Percentiles rank a stretch among this genome's conserved stretches.
Evolutionary conservation across 92 coral and sea anemone genomes (phyloP).

Genomic region (Heteractis magnifica): DNA sequence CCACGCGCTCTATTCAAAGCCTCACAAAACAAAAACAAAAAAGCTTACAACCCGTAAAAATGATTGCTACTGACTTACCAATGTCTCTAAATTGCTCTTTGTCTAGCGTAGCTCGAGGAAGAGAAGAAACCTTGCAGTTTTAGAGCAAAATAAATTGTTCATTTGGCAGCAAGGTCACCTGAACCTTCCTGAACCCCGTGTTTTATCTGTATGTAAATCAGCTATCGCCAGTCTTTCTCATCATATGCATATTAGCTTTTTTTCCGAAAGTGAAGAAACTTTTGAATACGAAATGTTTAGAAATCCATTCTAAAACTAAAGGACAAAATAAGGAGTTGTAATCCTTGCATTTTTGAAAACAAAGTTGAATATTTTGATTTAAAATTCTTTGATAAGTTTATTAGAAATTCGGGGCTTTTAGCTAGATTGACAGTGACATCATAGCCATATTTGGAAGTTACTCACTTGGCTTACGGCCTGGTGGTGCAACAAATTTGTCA

Average conservation of each 20-base stretch:
- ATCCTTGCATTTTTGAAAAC: too few species aligned
- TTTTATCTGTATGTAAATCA: too few species aligned
- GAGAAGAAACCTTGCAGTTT: background rate
- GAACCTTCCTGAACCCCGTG: background rate
- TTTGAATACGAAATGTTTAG: background rate
- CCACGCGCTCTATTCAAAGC: background rate
- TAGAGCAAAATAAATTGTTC: background rate
- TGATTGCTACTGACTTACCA: background rate
- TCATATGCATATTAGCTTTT: background rate
- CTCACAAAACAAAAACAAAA: background rate
- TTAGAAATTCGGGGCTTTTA: too few species aligned
- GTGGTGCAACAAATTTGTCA: too few species aligned
- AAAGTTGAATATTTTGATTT: too few species aligned
- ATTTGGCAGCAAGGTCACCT: background rate
- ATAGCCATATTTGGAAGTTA: too few species aligned
- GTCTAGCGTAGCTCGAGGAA: background rate
- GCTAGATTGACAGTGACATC: too few species aligned
- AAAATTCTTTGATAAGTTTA: too few species aligned
- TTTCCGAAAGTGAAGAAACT: background rate
- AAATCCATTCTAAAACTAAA: too few species aligned
- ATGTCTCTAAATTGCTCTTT: too few species aligned
- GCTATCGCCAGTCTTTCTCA: background rate
- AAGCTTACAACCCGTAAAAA: background rate
- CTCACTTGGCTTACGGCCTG: too few species aligned
- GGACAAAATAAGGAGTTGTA: too few species aligned